Conservation (phyloP, 2,113 vertebrate species). For the Psilopsiagon aymara region DNA sequence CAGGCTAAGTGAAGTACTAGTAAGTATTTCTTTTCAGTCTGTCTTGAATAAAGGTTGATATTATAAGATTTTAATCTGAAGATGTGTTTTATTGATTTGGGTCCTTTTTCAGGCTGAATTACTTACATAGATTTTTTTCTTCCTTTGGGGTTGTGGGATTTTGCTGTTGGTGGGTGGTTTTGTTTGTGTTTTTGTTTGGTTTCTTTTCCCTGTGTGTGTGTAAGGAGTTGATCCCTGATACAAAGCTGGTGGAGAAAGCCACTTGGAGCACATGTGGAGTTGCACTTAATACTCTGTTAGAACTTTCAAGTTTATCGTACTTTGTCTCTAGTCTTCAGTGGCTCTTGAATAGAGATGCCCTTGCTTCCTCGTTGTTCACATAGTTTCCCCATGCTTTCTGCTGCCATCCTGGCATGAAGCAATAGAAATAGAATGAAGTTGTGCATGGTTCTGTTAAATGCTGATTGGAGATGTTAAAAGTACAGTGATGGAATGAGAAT, state of each 20-base stretch:
- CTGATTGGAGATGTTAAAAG: not conserved
- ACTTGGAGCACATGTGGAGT: not conserved
- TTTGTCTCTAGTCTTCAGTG: not conserved
- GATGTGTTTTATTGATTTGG: not conserved
- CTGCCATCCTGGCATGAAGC: not conserved
- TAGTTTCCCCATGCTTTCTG: not conserved
- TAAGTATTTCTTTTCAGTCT: not conserved
- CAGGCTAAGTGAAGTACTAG: not conserved
- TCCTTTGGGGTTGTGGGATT: not conserved
- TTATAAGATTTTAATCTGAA: not conserved
- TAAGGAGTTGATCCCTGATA: not conserved
- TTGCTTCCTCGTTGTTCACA: not conserved
- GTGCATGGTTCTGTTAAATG: not conserved
- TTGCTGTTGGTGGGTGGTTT: not conserved
- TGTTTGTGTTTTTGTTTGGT: not conserved
- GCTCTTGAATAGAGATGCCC: not conserved
- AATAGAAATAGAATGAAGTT: not conserved
- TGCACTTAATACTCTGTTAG: not conserved
- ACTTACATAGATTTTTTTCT: not conserved
- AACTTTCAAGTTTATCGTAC: not conserved
- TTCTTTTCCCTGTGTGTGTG: not conserved
- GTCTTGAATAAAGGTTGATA: constrained; percentile 3
- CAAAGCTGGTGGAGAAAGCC: not conserved
- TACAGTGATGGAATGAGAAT: not conserved
- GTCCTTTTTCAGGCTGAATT: not conserved